These are phyloP conservation scores for Notarius lentiginosus DNA, from an alignment of 2,113 vertebrate species.

Conservation along the genomic window DNA sequence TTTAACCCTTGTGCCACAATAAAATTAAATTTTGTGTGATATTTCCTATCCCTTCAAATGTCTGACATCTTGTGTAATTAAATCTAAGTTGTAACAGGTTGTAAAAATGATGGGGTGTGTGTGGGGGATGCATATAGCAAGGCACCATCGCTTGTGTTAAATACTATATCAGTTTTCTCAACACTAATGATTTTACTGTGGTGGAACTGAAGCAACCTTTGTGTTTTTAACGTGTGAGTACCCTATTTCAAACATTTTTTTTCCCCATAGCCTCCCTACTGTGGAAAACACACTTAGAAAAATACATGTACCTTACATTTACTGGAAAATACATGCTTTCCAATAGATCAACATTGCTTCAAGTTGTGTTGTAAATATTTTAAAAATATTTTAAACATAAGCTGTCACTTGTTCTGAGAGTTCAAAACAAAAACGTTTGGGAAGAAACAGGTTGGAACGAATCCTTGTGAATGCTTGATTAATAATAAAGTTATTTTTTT, in stretches of 20 bases:
- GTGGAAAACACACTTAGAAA: neutral
- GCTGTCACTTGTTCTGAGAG: neutral
- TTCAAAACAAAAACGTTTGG: constrained; percentile 14
- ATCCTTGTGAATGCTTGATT: constrained; percentile 10
- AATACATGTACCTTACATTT: neutral
- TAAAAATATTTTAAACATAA: constrained; percentile 14
- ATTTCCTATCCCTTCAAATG: neutral
- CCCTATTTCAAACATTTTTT: neutral
- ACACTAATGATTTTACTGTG: neutral
- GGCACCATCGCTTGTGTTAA: neutral
- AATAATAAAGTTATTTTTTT: constrained; percentile 29
- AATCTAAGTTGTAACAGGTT: neutral
- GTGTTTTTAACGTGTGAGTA: neutral
- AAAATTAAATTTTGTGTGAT: neutral
- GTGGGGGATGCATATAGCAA: neutral
- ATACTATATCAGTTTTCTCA: neutral
- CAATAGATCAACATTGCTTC: neutral
- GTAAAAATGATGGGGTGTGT: neutral
- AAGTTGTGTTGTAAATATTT: constrained; percentile 5
- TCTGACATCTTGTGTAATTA: neutral
- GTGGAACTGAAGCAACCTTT: neutral
- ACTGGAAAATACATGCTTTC: neutral
- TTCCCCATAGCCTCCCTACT: neutral
- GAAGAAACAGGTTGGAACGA: neutral
- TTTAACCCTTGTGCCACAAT: neutral